Conservation (phyloP, 2,888 invertebrate species). For the Drosophila infuscata region DNA sequence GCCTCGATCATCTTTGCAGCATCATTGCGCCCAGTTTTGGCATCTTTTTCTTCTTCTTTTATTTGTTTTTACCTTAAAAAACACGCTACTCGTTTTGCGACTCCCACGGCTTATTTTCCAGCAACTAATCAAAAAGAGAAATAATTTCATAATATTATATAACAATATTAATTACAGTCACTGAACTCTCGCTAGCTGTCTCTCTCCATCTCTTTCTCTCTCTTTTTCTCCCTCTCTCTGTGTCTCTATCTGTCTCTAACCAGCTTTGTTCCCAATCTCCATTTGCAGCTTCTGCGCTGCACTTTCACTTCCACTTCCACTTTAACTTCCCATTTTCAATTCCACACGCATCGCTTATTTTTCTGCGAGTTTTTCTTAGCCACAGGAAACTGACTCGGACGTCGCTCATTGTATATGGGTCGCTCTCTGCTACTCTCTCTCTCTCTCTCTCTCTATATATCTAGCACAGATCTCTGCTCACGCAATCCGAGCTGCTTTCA, state of each 20-base stretch:
- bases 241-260: slow-evolving; percentile 8
- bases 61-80: neutral
- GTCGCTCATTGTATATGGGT: slow-evolving; percentile 18
- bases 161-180: slow-evolving; percentile 20
- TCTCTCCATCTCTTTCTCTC: neutral
- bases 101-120: slow-evolving; percentile 29
- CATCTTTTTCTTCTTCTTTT: slow-evolving; percentile 47
- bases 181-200: slow-evolving; percentile 9
- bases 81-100: slow-evolving; percentile 20
- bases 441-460: neutral
- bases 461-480: neutral
- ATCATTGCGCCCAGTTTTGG: slow-evolving; percentile 40
- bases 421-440: slow-evolving; percentile 2
- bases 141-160: slow-evolving; percentile 24
- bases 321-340: slow-evolving; percentile 40
- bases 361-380: slow-evolving; percentile 41
- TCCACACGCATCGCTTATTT: slow-evolving; percentile 58
- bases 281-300: slow-evolving; percentile 31
- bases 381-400: slow-evolving; percentile 57
- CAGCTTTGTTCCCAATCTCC: slow-evolving; percentile 30
- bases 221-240: neutral
- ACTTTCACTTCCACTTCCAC: slow-evolving; percentile 62
- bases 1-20: slow-evolving; percentile 84
- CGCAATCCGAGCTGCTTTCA: slow-evolving; percentile 36
- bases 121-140: slow-evolving; percentile 23